Evolutionary conservation across 2,797 vertebrate species (phyloP).

Genomic region (Molossus alvarezi): DNA sequence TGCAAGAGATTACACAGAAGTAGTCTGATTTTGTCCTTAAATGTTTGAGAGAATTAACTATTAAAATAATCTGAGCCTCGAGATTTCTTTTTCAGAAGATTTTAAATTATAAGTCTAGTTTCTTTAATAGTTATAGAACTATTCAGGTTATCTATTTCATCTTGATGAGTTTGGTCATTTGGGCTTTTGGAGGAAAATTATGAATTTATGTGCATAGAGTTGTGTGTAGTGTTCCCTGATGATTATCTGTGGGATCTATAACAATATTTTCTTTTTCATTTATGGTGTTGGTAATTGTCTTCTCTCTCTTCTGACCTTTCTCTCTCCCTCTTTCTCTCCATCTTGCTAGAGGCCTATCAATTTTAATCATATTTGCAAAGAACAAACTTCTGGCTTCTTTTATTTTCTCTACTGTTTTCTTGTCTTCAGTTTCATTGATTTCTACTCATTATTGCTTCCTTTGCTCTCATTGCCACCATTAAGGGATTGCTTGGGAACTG

Average conservation of each 20-base stretch:
- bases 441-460: conserved; percentile 45
- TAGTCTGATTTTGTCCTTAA: conserved; percentile 38
- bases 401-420: conserved; percentile 7
- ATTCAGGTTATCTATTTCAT: conserved; percentile 42
- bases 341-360: conserved; percentile 17
- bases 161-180: conserved; percentile 30
- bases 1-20: neutral
- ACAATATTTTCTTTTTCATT: conserved; percentile 15
- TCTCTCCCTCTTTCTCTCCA: neutral
- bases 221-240: neutral
- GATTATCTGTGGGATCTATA: neutral
- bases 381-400: conserved; percentile 38
- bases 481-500: conserved; percentile 14
- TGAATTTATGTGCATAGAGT: conserved; percentile 1
- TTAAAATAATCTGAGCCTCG: conserved; percentile 12
- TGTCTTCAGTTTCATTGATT: conserved; percentile 51
- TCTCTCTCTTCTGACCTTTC: neutral
- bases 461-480: conserved; percentile 42
- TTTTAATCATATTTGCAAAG: conserved; percentile 66
- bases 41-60: conserved; percentile 8
- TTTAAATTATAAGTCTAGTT: conserved; percentile 31
- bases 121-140: neutral
- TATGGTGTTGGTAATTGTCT: neutral
- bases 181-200: conserved; percentile 30
- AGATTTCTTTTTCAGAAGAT: conserved; percentile 20